Evolutionary conservation across 2,888 invertebrate species (phyloP).

Genomic region (Morpho helenor): DNA sequence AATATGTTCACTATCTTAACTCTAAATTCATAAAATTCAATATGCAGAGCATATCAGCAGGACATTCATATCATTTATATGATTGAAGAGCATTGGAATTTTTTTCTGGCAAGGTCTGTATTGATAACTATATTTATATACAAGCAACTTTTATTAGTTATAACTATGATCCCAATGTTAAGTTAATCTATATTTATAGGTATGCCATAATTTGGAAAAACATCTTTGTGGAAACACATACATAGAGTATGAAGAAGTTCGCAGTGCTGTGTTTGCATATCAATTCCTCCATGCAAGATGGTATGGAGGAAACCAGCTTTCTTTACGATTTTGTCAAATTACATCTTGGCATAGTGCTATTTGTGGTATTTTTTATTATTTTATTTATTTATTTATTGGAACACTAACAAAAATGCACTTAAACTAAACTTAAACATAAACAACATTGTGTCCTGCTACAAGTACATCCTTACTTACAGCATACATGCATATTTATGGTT

Average conservation of each 20-base stretch:
- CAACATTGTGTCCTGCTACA: no score
- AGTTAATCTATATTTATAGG: slow-evolving; percentile 38
- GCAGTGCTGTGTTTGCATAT: slow-evolving; percentile 86
- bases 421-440: no score
- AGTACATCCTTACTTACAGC: no score
- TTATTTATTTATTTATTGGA: not conserved
- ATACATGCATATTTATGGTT: no score
- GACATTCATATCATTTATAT: not conserved
- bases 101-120: slow-evolving; percentile 1
- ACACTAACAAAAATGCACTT: no score
- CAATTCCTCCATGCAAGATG: slow-evolving; percentile 89
- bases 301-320: slow-evolving; percentile 91
- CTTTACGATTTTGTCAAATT: slow-evolving; percentile 88
- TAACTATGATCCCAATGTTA: no score
- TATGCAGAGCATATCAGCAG: not conserved
- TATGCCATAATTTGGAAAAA: slow-evolving; percentile 89
- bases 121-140: not conserved
- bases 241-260: slow-evolving; percentile 83
- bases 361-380: slow-evolving; percentile 81
- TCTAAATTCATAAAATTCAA: slow-evolving; percentile 5
- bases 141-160: no score
- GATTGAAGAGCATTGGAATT: not conserved
- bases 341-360: slow-evolving; percentile 91
- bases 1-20: slow-evolving; percentile 1
- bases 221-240: slow-evolving; percentile 96